phyloP scores from a whole-genome alignment of 1,140 invertebrate genomes.

The Penaeus chinensis region DNA sequence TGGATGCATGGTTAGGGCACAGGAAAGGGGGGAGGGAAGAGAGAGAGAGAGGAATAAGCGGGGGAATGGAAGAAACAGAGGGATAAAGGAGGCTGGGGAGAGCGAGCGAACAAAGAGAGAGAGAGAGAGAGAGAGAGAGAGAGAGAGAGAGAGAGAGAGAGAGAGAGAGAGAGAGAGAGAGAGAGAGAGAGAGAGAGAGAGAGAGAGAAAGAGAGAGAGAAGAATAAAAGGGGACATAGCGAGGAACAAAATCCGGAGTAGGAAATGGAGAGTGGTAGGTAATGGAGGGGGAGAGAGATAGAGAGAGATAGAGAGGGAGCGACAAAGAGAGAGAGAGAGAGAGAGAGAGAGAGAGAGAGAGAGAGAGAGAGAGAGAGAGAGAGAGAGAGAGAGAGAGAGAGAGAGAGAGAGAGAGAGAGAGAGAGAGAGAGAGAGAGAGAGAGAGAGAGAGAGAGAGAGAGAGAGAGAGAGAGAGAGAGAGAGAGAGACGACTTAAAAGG shows the following conservation, averaged over 20 bases:
- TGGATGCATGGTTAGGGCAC: neutral
- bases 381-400: conserved; percentile 1
- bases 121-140: conserved; percentile 27
- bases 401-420: conserved; percentile 4
- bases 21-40: neutral
- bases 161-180: neutral
- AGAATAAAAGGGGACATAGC: neutral
- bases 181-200: neutral
- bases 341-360: no score
- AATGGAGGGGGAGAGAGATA: no score
- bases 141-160: conserved; percentile 22
- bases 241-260: no score
- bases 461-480: neutral
- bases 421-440: conserved; percentile 38
- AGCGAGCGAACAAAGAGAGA: conserved; percentile 34
- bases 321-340: no score
- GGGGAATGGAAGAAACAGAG: no score
- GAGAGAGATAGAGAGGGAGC: no score
- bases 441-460: conserved; percentile 2
- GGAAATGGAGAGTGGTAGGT: no score
- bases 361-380: no score
- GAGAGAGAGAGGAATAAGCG: no score
- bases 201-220: no score
- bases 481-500: neutral
- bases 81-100: conserved; percentile 3